These are phyloP conservation scores for Neomorphus geoffroyi DNA, from an alignment of 2,797 vertebrate species.

Conservation along the genomic window DNA sequence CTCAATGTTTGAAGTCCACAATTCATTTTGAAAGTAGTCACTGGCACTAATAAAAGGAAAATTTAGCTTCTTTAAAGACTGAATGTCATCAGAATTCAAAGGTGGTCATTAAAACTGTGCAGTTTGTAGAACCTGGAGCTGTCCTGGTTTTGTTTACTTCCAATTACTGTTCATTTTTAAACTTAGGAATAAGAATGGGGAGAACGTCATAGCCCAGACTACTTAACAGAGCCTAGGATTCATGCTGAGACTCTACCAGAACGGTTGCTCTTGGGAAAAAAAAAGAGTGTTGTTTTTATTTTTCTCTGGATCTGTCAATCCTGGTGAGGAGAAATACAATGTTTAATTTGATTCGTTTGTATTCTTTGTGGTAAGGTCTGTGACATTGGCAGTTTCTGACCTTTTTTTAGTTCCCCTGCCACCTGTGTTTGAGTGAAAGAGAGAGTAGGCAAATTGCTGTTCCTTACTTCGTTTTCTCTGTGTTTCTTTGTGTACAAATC, in stretches of 20 bases:
- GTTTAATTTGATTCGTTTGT: neutral
- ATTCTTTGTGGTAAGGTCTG: neutral
- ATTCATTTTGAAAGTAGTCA: neutral
- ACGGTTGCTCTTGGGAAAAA: neutral
- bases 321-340: neutral
- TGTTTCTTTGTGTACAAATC: neutral
- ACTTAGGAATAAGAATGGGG: neutral
- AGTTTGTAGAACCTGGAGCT: neutral
- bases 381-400: neutral
- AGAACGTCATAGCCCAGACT: neutral
- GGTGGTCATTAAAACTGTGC: neutral
- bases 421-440: neutral
- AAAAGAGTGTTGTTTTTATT: neutral
- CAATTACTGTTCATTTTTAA: neutral
- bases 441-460: neutral
- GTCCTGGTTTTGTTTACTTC: neutral
- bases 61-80: neutral
- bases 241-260: neutral
- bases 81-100: neutral
- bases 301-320: neutral
- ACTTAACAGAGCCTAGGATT: neutral
- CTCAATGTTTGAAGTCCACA: neutral
- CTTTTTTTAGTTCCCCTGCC: neutral
- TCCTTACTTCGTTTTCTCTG: neutral
- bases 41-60: neutral